Evolutionary conservation across 2,888 invertebrate species (phyloP).

Genomic region (Cylloceria caligata): DNA sequence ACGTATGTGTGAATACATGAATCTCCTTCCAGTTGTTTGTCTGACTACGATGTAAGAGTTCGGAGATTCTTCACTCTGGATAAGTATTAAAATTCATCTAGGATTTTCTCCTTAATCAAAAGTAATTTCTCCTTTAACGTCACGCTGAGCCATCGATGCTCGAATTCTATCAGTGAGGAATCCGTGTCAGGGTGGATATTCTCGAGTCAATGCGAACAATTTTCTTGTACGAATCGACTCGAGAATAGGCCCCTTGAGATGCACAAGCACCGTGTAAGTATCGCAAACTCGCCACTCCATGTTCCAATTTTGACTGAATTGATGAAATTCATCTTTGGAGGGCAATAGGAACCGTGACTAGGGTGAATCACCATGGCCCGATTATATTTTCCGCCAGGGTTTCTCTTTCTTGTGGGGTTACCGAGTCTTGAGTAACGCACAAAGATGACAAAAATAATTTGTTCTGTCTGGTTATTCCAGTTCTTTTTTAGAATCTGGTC

Average conservation of each 20-base stretch:
- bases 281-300: too few relatives aligned
- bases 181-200: background rate
- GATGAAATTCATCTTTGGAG: background rate
- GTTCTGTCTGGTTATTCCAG: background rate
- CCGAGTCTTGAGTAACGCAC: background rate
- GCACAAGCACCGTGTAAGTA: too few relatives aligned
- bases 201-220: too few relatives aligned
- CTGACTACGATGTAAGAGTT: conserved; percentile 11
- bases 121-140: background rate
- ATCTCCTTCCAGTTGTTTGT: conserved; percentile 35
- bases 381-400: too few relatives aligned
- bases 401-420: too few relatives aligned
- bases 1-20: conserved; percentile 6
- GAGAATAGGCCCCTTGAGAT: too few relatives aligned
- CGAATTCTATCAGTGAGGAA: background rate
- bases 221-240: too few relatives aligned
- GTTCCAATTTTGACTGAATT: too few relatives aligned
- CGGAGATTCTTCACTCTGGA: background rate
- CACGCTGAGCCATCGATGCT: background rate
- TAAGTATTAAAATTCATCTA: background rate
- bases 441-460: background rate
- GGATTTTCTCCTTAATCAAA: background rate
- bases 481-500: background rate
- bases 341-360: too few relatives aligned
- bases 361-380: too few relatives aligned